These are phyloP conservation scores for Oscheius sp. DNA, from an alignment of 1,140 invertebrate genomes.

Conservation along the genomic window DNA sequence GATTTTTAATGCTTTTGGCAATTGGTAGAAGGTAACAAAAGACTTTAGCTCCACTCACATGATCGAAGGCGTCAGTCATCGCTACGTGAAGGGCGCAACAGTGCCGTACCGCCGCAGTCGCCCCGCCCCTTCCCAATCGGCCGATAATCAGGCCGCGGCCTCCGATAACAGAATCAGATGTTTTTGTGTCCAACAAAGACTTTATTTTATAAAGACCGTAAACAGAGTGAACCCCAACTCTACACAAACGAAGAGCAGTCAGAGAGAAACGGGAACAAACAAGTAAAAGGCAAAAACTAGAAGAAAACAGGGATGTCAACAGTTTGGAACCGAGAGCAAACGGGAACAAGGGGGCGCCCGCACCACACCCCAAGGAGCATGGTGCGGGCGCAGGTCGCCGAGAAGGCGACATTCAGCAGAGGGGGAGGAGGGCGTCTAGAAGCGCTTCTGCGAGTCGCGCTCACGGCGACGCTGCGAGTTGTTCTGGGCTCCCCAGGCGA, in stretches of 20 bases:
- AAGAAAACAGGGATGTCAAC: background rate
- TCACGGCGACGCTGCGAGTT: background rate
- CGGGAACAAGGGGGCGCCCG: background rate
- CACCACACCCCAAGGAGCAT: background rate
- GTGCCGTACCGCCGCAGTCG: no score
- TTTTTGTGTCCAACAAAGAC: no score
- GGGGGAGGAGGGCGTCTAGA: background rate
- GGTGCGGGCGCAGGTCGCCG: background rate
- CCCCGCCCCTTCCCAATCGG: no score
- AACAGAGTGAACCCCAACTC: background rate
- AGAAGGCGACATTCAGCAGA: background rate
- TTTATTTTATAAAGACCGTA: background rate
- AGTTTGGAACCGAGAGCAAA: background rate
- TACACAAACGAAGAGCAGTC: background rate
- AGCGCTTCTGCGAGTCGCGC: background rate
- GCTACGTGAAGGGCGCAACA: no score
- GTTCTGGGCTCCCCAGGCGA: background rate
- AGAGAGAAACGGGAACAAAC: slow-evolving; percentile 1
- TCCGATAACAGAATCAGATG: no score
- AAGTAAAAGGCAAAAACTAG: background rate
- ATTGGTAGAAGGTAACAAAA: no score
- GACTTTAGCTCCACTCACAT: no score
- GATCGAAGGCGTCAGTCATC: no score
- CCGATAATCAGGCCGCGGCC: no score
- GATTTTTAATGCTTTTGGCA: no score